Base-by-base conservation (phyloP, 1,140 invertebrate genomes). In the Drosophila santomea region DNA sequence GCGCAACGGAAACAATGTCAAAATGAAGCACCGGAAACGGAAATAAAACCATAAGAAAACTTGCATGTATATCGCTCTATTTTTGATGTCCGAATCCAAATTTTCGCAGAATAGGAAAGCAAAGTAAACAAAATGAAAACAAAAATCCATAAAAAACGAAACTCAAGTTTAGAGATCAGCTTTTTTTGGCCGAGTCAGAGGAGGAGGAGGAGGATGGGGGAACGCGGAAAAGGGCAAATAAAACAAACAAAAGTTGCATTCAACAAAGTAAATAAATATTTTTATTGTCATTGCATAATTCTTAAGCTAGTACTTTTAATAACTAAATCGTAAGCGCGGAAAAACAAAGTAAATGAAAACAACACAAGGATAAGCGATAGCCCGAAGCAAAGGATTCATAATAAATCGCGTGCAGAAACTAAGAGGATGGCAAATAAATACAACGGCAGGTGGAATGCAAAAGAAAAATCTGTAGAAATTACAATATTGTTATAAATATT, bases 231-330 rank as follows among this genome's bases (percentile, higher is more conserved):
- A 51, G 59, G 47, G 56, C 32, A 32, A 38, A 48, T 41, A 36
- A 41, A 23, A 38, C 25, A 71, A 59, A 64, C 23, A 43, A 47
- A 55, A 45, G 68, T 88, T 88, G 81, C 68, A 78, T 74, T 68
- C 74, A 76, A 69, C 44, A 76, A 54, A 77, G 45, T 78, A 72
- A 67, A 60, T 61, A 77, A 72, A 89, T 89, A 89, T 89, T 89
- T 89, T 89, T 89, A 89, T 89, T 89, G 84, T 89, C 84, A 89
- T 89, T 89, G 80, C 84, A 90, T 90, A 89, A 80, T 89, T 89
- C 73, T 84, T 89, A 89, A 89, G 84, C 80, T 84, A 89, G 80
- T 80, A 89, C 84, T 89, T 84, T 89, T 89, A 88, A 84, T 84
- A 89, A 84, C 47, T 88, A 88, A 78, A 68, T 63, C 67, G 47